These are phyloP conservation scores for Reinhardtius hippoglossoides DNA, from an alignment of 2,113 vertebrate species.

Conservation along the genomic window DNA sequence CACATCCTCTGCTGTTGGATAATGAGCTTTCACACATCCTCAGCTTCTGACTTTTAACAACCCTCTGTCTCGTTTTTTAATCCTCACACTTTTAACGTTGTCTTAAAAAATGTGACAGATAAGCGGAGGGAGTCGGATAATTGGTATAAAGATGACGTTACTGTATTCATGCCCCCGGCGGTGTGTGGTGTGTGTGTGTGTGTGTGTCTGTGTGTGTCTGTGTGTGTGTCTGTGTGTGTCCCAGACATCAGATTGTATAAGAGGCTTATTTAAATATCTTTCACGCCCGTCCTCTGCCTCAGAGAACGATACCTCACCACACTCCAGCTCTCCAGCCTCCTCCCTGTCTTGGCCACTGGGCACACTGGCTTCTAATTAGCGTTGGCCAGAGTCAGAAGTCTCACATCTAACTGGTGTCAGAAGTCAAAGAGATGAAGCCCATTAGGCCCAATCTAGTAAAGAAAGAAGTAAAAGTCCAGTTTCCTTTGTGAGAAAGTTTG, in stretches of 20 bases:
- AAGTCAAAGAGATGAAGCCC: slow-evolving; percentile 44
- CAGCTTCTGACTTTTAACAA: slow-evolving; percentile 46
- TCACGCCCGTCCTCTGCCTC: background rate
- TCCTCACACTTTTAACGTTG: slow-evolving; percentile 50
- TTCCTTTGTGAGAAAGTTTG: slow-evolving; percentile 36
- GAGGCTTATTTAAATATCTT: slow-evolving; percentile 21
- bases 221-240: background rate
- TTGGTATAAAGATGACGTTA: slow-evolving; percentile 39
- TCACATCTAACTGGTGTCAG: slow-evolving; percentile 47
- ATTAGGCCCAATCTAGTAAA: background rate
- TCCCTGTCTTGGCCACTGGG: slow-evolving; percentile 31
- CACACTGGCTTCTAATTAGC: slow-evolving; percentile 48
- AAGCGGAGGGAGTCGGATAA: slow-evolving; percentile 45
- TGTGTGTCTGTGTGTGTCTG: background rate
- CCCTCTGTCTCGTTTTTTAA: slow-evolving; percentile 54
- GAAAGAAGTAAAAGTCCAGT: slow-evolving; percentile 6
- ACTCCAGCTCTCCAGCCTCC: background rate
- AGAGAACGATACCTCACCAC: slow-evolving; percentile 9
- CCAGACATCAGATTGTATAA: slow-evolving; percentile 27
- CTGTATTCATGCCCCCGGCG: slow-evolving; percentile 7
- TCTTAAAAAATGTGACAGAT: slow-evolving; percentile 43
- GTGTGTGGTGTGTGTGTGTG: background rate
- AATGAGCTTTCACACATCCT: slow-evolving; percentile 54
- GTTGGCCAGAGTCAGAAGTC: slow-evolving; percentile 32
- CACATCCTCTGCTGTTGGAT: background rate